Conservation (phyloP, 2,888 invertebrate species). For the Zootermopsis nevadensis region DNA sequence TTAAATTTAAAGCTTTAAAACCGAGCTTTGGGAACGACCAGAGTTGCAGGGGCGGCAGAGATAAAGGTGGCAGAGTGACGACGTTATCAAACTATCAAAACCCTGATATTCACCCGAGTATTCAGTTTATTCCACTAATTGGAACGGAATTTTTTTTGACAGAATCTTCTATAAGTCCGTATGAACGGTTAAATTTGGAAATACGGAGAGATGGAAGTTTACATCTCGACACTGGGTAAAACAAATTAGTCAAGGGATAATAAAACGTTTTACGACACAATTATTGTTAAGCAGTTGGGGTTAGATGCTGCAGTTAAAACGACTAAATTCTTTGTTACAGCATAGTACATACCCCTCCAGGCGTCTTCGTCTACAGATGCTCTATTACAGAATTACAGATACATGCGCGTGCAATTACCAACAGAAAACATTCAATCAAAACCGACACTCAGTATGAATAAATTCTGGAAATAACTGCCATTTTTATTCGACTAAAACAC, state of each 20-base stretch:
- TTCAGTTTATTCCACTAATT: neutral
- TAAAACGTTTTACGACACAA: neutral
- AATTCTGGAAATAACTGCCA: too few relatives aligned
- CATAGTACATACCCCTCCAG: too few relatives aligned
- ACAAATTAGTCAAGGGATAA: neutral
- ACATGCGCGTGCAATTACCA: too few relatives aligned
- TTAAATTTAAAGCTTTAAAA: conserved; percentile 51
- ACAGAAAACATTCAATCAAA: too few relatives aligned
- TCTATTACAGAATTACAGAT: too few relatives aligned
- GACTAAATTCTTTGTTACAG: too few relatives aligned
- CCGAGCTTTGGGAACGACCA: conserved; percentile 25
- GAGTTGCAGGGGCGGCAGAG: neutral
- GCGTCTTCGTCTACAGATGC: too few relatives aligned
- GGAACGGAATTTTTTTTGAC: neutral
- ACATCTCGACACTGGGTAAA: neutral
- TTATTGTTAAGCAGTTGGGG: neutral
- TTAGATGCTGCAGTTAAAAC: too few relatives aligned
- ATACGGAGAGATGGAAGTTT: neutral
- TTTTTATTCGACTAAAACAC: too few relatives aligned
- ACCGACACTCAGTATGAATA: too few relatives aligned
- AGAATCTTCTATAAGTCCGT: neutral
- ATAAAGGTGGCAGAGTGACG: conserved; percentile 9
- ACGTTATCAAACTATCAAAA: conserved; percentile 23
- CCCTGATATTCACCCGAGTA: neutral
- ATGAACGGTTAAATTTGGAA: neutral